Percentiles rank a stretch among this genome's conserved stretches.
Evolutionary conservation across 2,888 invertebrate genomes (phyloP).

Genomic region (Helleia helle): DNA sequence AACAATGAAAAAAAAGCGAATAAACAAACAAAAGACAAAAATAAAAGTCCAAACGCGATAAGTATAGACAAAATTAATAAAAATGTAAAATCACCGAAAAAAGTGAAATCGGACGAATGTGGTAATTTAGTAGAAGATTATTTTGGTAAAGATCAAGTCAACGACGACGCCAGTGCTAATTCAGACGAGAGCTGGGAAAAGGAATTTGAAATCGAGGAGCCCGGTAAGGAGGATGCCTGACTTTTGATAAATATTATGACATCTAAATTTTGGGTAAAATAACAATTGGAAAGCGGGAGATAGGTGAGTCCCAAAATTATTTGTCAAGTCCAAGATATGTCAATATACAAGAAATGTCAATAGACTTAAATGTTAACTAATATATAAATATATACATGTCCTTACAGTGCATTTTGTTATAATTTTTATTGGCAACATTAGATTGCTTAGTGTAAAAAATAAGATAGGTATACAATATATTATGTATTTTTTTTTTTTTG

Average conservation of each 20-base stretch:
- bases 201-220: constrained; percentile 71
- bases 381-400: too few relatives aligned
- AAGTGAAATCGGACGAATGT: constrained; percentile 53
- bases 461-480: too few relatives aligned
- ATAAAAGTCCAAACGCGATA: constrained; percentile 25
- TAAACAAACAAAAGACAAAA: constrained; percentile 33
- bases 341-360: too few relatives aligned
- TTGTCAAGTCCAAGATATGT: too few relatives aligned
- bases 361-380: too few relatives aligned
- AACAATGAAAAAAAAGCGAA: constrained; percentile 41
- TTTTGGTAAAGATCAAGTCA: constrained; percentile 54
- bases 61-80: constrained; percentile 42
- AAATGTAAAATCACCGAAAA: constrained; percentile 44
- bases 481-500: too few relatives aligned
- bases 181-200: constrained; percentile 77
- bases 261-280: too few relatives aligned
- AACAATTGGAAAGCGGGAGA: too few relatives aligned
- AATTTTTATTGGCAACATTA: too few relatives aligned
- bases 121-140: constrained; percentile 71
- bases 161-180: constrained; percentile 64
- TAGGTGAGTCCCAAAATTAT: too few relatives aligned
- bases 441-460: too few relatives aligned
- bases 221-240: constrained; percentile 45
- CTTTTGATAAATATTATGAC: constrained; percentile 14
- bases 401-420: too few relatives aligned